Evolutionary conservation across 1,140 invertebrate genomes (phyloP).

Genomic region (Teleogryllus occipitalis): DNA sequence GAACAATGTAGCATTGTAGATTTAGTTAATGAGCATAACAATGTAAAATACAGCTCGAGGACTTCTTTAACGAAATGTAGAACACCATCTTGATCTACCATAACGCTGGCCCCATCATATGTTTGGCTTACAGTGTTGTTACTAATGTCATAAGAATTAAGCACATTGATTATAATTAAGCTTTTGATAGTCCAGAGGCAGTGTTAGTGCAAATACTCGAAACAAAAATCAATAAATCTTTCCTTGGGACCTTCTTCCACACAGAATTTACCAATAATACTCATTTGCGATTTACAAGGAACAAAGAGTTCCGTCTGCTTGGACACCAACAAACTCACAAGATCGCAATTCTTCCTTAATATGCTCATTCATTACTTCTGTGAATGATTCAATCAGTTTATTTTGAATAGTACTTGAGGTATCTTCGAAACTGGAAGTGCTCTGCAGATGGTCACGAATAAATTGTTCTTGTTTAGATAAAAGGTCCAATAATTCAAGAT

Average conservation of each 20-base stretch:
- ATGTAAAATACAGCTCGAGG: constrained; percentile 6
- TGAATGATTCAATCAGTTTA: no score
- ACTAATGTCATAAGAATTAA: background rate
- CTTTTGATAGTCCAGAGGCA: background rate
- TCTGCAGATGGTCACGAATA: no score
- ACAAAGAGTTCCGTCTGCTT: no score
- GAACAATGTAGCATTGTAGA: constrained; percentile 11
- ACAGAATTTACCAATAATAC: background rate
- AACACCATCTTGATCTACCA: background rate
- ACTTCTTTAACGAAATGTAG: background rate
- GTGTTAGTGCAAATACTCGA: background rate
- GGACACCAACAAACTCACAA: background rate
- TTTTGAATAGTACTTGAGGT: no score
- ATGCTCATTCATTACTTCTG: background rate
- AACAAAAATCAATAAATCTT: background rate
- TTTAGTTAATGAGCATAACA: constrained; percentile 11
- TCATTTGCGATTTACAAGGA: no score
- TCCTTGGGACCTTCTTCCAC: background rate
- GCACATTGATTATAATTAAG: background rate
- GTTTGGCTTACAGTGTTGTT: constrained; percentile 7
- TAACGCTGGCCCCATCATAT: constrained; percentile 7
- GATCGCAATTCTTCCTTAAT: background rate
- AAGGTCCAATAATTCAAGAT: no score
- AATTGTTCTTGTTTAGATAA: no score
- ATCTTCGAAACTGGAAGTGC: no score